Evolutionary conservation across 1,140 invertebrate genomes (phyloP), one percentile per base, ranked within the genome.

Genomic region (Cylas formicarius): DNA sequence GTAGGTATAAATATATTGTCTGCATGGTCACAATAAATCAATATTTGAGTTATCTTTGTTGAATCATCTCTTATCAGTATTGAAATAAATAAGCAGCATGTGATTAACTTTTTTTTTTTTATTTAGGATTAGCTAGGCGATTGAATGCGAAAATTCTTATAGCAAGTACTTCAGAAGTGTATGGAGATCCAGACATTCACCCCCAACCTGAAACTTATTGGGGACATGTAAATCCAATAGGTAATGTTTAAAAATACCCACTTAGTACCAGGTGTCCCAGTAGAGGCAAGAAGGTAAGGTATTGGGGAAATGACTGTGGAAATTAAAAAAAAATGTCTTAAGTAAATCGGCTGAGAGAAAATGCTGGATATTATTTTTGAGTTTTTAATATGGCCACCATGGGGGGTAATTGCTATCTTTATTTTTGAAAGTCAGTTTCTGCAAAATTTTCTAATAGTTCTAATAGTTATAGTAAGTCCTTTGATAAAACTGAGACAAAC

Each of bases 151-250:
- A 82, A 63, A 81, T 99, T 34, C 72, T 99, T 26, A 89, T 99
- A 57, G 95, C 97, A 0, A 97, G 93, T 58, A 99, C 95, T 19
- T 97, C 93, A 2, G 97, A 99, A 72, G 89, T 99, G 0, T 99
- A 99, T 67, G 93, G 93, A 7, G 92, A 97, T 75, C 93, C 93
- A n/a, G 86, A 88, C 64, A 86, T 92, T 10, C 92, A 96, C 76
- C 93, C 93, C 4, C 93, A 97, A 61, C 77, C 84, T 1, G 92
- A 97, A 72, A 84, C 84, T 2, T 99, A 99, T 64, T 99, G 94
- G 94, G 96, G 96, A 5, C 86, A 98, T 67, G 96, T 99, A 0
- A 99, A 99, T 77, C 95, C 96, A 4, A 97, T 99, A 52, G 94
- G 91, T 84, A 69, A 41, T n/a, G n/a, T n/a, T n/a, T n/a, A n/a